Evolutionary conservation across 1,140 invertebrate species (phyloP).

Genomic region (Portunus trituberculatus): DNA sequence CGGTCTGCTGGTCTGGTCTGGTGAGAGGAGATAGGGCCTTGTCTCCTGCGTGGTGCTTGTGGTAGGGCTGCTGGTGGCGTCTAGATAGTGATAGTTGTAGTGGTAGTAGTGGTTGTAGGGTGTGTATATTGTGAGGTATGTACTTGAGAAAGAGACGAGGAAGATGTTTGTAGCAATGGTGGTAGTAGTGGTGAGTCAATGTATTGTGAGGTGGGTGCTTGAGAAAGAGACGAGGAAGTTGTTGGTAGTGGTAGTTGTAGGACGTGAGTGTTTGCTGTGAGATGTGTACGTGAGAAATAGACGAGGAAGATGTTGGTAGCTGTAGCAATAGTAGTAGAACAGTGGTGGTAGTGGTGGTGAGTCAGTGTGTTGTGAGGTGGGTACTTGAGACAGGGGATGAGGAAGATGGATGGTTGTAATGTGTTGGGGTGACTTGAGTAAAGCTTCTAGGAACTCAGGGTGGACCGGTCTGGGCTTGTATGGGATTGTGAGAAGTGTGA

Average conservation of each 20-base stretch:
- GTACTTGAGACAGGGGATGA: neutral
- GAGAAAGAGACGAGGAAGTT: neutral
- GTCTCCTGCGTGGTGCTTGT: no score
- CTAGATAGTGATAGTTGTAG: no score
- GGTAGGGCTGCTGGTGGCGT: no score
- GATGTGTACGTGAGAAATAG: neutral
- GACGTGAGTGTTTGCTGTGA: neutral
- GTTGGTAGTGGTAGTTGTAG: neutral
- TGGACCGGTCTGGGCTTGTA: neutral
- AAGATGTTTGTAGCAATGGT: neutral
- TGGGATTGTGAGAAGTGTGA: neutral
- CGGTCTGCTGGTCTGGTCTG: no score
- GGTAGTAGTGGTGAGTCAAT: neutral
- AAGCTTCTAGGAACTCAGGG: neutral
- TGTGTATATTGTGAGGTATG: neutral
- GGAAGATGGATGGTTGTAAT: neutral
- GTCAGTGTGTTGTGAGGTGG: neutral
- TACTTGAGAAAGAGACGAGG: no score
- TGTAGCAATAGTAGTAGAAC: neutral
- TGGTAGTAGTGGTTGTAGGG: neutral
- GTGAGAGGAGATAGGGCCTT: no score
- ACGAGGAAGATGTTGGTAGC: neutral
- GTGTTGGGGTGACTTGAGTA: neutral
- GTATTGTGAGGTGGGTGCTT: neutral
- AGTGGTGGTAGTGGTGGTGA: neutral